Conservation (phyloP, 1,140 invertebrate species). For the Asobara japonica region DNA sequence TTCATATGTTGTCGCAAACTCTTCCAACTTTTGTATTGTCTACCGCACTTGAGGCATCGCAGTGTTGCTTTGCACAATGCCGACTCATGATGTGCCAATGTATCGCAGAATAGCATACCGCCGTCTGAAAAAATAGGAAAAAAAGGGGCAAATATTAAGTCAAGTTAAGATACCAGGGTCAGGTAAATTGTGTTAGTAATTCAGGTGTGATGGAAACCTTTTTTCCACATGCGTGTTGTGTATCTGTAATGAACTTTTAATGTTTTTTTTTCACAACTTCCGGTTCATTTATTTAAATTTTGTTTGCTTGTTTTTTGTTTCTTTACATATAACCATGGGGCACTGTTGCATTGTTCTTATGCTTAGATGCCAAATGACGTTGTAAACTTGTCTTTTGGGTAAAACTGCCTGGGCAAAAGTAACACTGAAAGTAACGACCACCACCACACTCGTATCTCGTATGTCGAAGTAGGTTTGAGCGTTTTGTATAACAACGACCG, state of each 20-base stretch:
- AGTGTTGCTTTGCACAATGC: conserved; percentile 23
- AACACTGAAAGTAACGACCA: conserved; percentile 61
- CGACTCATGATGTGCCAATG: neutral
- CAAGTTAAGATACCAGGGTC: too few relatives aligned
- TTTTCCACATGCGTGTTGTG: too few relatives aligned
- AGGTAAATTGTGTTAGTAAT: too few relatives aligned
- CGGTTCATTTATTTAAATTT: too few relatives aligned
- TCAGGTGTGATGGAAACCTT: too few relatives aligned
- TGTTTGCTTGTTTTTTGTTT: too few relatives aligned
- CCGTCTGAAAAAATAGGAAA: conserved; percentile 53
- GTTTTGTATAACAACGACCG: conserved; percentile 62
- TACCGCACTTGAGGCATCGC: conserved; percentile 28
- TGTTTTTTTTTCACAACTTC: too few relatives aligned
- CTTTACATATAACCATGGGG: neutral
- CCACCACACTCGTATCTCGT: conserved; percentile 67
- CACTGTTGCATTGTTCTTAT: conserved; percentile 31
- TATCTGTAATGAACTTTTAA: too few relatives aligned
- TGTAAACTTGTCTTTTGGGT: conserved; percentile 60
- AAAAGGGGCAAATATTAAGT: conserved; percentile 23
- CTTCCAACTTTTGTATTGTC: conserved; percentile 40
- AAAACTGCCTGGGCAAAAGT: conserved; percentile 62
- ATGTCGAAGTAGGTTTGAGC: conserved; percentile 62
- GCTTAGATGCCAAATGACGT: conserved; percentile 50
- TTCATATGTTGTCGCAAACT: conserved; percentile 64
- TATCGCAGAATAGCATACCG: conserved; percentile 27